Percentiles rank a stretch among this genome's conserved stretches.
Evolutionary conservation across 2,113 vertebrate species (phyloP).

Genomic region (Onychorhynchus coronatus): DNA sequence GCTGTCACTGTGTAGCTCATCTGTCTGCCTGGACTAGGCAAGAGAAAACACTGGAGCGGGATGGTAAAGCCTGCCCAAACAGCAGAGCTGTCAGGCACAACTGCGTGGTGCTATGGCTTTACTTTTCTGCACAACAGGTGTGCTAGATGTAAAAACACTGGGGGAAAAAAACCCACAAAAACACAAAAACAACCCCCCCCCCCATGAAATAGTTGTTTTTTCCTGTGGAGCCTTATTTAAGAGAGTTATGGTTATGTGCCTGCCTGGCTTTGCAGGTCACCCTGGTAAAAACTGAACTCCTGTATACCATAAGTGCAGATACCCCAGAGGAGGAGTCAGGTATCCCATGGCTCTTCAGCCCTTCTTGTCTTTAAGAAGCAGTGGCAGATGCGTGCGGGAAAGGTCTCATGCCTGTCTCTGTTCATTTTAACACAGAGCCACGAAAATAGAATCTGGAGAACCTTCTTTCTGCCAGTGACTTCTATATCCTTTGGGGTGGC

Average conservation of each 20-base stretch:
- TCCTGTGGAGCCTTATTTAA: not conserved
- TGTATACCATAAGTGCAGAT: not conserved
- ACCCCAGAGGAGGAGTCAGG: not conserved
- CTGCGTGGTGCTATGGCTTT: not conserved
- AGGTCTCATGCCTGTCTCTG: not conserved
- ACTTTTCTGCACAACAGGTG: not conserved
- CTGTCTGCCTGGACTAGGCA: not conserved
- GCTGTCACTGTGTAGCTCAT: accelerated
- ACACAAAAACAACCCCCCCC: not conserved
- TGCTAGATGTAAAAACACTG: not conserved
- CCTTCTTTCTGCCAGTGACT: not conserved
- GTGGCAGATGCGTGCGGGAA: not conserved
- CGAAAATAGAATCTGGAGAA: not conserved
- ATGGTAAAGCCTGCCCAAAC: not conserved
- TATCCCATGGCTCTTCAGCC: not conserved
- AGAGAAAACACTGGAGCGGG: not conserved
- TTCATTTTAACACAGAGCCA: not conserved
- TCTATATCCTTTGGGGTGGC: not conserved
- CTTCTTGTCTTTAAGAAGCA: not conserved
- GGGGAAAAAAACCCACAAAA: no score
- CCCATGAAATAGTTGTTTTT: not conserved
- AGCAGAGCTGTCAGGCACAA: not conserved
- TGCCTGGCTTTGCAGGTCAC: not conserved
- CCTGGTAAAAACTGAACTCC: not conserved
- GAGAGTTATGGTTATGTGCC: not conserved